Percentiles rank a stretch among this genome's conserved stretches.
Conservation (phyloP, 2,113 vertebrate species). For the Paramisgurnus dabryanus region DNA sequence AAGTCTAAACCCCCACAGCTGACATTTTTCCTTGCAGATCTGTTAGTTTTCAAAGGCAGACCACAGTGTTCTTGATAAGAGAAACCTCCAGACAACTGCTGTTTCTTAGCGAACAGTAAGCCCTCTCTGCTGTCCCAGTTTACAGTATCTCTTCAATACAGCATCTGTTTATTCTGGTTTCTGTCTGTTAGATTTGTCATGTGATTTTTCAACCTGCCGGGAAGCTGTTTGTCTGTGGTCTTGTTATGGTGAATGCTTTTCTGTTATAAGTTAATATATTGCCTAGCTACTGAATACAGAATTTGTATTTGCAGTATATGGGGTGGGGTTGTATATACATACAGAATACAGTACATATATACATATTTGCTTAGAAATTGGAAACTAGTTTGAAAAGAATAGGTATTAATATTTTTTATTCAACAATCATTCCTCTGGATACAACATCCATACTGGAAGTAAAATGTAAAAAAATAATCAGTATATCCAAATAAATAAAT, state of each 20-base stretch:
- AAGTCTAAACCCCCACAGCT: background rate
- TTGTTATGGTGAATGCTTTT: background rate
- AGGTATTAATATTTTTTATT: too few species aligned
- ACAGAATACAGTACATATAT: background rate
- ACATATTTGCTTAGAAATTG: background rate
- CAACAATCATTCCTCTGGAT: too few species aligned
- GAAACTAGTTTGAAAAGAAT: too few species aligned
- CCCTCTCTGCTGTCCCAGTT: background rate
- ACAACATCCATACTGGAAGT: too few species aligned
- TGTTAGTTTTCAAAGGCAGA: slow-evolving; percentile 4
- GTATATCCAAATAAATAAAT: too few species aligned
- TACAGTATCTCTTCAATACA: slow-evolving; percentile 6
- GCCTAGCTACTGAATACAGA: background rate
- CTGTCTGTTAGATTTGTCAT: background rate
- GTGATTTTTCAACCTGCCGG: background rate
- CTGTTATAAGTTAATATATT: background rate
- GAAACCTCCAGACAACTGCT: slow-evolving; percentile 1
- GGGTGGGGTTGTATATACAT: background rate
- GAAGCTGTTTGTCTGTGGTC: background rate
- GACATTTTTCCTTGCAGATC: slow-evolving; percentile 20
- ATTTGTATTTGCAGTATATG: background rate
- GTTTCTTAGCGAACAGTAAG: slow-evolving; percentile 7
- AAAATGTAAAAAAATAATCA: too few species aligned
- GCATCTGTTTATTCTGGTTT: background rate
- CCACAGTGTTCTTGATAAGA: slow-evolving; percentile 20